Conservation (phyloP, 2,113 vertebrate genomes). For the Brienomyrus brachyistius region DNA sequence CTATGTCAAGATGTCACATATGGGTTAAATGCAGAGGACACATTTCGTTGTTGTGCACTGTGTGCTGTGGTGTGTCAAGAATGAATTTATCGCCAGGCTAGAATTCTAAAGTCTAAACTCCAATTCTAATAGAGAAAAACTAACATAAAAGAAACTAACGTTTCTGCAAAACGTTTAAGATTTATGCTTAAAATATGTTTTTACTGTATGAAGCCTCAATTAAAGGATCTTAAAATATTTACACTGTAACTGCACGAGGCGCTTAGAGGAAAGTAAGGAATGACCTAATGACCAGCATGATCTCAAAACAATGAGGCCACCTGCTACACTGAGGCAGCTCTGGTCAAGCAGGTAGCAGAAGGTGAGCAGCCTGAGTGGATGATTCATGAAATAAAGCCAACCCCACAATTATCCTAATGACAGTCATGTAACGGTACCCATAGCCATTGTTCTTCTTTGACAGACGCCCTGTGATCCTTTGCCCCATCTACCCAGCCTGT, state of each 20-base stretch:
- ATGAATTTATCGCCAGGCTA: too few relatives aligned
- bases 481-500: background rate
- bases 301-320: background rate
- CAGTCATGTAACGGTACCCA: background rate
- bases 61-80: too few relatives aligned
- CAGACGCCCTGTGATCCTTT: background rate
- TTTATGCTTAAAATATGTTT: background rate
- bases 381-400: background rate
- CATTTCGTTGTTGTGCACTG: too few relatives aligned
- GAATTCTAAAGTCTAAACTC: too few relatives aligned
- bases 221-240: background rate
- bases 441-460: background rate
- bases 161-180: background rate
- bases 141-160: background rate
- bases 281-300: background rate
- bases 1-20: too few relatives aligned
- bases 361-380: background rate
- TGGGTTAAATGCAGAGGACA: too few relatives aligned
- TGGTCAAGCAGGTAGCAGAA: conserved; percentile 6
- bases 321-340: background rate
- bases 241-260: background rate
- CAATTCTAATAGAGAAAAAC: background rate
- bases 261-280: background rate
- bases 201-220: background rate
- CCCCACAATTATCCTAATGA: background rate